phyloP scores from a whole-genome alignment of 2,113 vertebrate genomes.

The Grus americana region DNA sequence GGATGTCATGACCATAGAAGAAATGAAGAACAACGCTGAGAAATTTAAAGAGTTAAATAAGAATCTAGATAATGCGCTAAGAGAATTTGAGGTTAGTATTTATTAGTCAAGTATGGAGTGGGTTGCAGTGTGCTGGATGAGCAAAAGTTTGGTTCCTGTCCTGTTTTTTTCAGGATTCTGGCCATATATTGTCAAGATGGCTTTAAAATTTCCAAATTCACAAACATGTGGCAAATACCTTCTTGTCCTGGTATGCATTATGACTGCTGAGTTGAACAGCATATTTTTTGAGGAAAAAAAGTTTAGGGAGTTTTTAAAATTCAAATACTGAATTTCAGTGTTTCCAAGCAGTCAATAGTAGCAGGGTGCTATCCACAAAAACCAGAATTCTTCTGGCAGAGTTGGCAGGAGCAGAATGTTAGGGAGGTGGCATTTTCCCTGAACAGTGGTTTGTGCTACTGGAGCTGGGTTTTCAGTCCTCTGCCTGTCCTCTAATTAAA shows the following conservation, averaged over 20 bases:
- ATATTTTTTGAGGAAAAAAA: background rate
- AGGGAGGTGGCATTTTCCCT: background rate
- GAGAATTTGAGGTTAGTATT: constrained; percentile 82
- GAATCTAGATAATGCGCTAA: constrained; percentile 76
- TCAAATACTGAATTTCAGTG: background rate
- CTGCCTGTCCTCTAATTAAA: background rate
- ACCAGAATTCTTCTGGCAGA: background rate
- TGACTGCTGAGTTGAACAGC: background rate
- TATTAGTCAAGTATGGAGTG: background rate
- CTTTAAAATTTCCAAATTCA: background rate
- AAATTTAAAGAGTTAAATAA: constrained; percentile 77
- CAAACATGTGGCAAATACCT: background rate
- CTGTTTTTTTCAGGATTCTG: background rate
- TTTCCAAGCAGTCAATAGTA: background rate
- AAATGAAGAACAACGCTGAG: constrained; percentile 83
- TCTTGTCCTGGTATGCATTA: background rate
- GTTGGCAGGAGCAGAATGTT: background rate
- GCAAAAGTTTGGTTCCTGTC: background rate
- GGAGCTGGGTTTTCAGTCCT: background rate
- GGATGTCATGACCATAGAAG: constrained; percentile 75
- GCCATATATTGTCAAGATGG: background rate
- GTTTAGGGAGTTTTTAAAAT: background rate
- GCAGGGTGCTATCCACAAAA: background rate
- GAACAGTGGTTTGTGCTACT: background rate
- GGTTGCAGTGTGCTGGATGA: background rate